Base-by-base conservation (phyloP, 2,888 invertebrate genomes). In the Resseliella maxima region DNA sequence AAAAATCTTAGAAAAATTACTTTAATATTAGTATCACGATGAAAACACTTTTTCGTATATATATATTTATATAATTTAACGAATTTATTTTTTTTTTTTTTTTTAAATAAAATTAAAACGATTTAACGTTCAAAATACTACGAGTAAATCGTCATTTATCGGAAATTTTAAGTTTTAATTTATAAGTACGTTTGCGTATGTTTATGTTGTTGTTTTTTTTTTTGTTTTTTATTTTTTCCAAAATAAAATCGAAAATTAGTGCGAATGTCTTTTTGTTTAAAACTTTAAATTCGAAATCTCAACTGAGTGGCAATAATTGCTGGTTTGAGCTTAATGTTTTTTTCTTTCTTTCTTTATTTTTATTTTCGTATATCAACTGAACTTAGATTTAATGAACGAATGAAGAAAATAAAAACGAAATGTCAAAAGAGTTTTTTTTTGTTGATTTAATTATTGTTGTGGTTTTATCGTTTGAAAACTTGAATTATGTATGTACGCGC, bases 1-100 rank as follows among this genome's bases (percentile, higher is more conserved):
- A 72, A 72, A 72, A 72, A 31, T 72, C 72, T 72, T 72, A 72
- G 31, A 72, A 72, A 72, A 72, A 72, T 72, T 72, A 72, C 18
- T 31, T 72, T 72, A 72, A 31, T 31, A 72, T 72, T 72, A 72
- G 72, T 72, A 72, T 72, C 72, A 72, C 72, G 72, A 15, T 72
- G 31, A n/a, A 72, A 72, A 72, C 27, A 72, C 72, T 31, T 72
- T 31, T 31, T n/a, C n/a, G n/a, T n/a, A n/a, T n/a, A n/a, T n/a
- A n/a, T n/a, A n/a, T n/a, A n/a, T n/a, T n/a, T n/a, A n/a, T n/a
- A n/a, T n/a, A n/a, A n/a, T n/a, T n/a, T n/a, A n/a, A n/a, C n/a
- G n/a, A n/a, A 72, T 31, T 27, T 59, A 59, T 59, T 31, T 72
- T 72, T 50, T 2, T 27, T 72, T 31, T 72, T 31, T 31, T 35